A percentile compares a stretch with the other conserved stretches of the same genome.
These are phyloP conservation scores for Myiothlypis chrysogaster DNA, from an alignment of 2,797 vertebrate species.

Conservation along the genomic window DNA sequence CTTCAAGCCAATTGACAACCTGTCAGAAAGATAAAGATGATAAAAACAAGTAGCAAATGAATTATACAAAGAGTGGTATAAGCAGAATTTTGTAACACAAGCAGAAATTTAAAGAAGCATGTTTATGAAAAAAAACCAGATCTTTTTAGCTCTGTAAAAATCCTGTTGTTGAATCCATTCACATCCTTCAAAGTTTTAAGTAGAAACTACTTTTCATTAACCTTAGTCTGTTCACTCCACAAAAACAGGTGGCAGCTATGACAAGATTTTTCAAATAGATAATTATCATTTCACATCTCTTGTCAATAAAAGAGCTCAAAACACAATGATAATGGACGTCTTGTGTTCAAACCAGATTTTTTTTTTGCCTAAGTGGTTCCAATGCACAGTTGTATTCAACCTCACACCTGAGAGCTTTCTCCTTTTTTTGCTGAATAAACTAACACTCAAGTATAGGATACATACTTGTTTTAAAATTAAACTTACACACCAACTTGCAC, in stretches of 20 bases:
- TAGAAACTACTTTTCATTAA: not conserved
- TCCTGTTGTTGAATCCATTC: not conserved
- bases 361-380: not conserved
- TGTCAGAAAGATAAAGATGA: conserved; percentile 59
- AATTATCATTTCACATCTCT: not conserved
- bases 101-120: not conserved
- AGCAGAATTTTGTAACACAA: not conserved
- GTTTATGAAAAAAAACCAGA: not conserved
- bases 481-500: not conserved
- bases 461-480: not conserved
- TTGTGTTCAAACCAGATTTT: not conserved
- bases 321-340: not conserved
- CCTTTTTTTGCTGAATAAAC: not conserved
- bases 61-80: not conserved
- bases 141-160: not conserved
- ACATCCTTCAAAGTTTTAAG: not conserved
- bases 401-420: not conserved
- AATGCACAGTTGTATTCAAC: not conserved
- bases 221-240: not conserved
- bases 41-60: not conserved
- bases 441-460: not conserved
- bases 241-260: not conserved
- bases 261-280: not conserved
- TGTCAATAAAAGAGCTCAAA: not conserved
- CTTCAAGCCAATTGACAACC: conserved; percentile 99